Base-by-base conservation (phyloP, 2,888 invertebrate species). In the Carcina quercana region DNA sequence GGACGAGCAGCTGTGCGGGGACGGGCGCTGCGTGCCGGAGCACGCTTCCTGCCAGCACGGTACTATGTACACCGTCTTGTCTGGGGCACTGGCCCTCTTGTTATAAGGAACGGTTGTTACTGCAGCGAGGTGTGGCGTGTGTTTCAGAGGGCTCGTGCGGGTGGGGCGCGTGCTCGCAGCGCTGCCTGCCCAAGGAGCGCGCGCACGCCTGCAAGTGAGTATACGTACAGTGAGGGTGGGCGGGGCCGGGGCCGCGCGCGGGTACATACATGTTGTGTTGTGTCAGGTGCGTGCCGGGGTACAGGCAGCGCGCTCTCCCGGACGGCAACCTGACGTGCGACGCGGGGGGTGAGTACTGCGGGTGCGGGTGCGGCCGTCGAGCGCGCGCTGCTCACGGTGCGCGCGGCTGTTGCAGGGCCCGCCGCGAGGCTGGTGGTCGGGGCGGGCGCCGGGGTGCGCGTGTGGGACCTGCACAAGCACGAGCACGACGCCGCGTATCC, bases 81-180 rank as follows among this genome's bases (percentile, higher is more conserved):
- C 8, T 15, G n/a, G n/a, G n/a, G n/a, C n/a, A n/a, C n/a, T n/a
- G n/a, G n/a, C n/a, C n/a, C n/a, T n/a, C n/a, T n/a, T n/a, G n/a
- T n/a, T n/a, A n/a, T n/a, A n/a, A n/a, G n/a, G n/a, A n/a, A n/a
- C n/a, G n/a, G n/a, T n/a, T n/a, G n/a, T n/a, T n/a, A n/a, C n/a
- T n/a, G n/a, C n/a, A n/a, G n/a, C n/a, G n/a, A n/a, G n/a, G n/a
- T n/a, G n/a, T n/a, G n/a, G n/a, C n/a, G n/a, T n/a, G 5, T 25
- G 30, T 30, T 35, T 12, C 43, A 58, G 58, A 39, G 25, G 29
- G 47, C 17, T 49, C 50, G 7, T 93, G 93, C 61, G 73, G 85
- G 32, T 93, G 92, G 86, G 88, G 89, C 27, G 83, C 88, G 3
- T 95, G 95, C 60, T 89, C 94, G 12, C 95, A 95, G 66, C 78